phyloP scores from a whole-genome alignment of 1,140 invertebrate genomes.

The Aethina tumida region DNA sequence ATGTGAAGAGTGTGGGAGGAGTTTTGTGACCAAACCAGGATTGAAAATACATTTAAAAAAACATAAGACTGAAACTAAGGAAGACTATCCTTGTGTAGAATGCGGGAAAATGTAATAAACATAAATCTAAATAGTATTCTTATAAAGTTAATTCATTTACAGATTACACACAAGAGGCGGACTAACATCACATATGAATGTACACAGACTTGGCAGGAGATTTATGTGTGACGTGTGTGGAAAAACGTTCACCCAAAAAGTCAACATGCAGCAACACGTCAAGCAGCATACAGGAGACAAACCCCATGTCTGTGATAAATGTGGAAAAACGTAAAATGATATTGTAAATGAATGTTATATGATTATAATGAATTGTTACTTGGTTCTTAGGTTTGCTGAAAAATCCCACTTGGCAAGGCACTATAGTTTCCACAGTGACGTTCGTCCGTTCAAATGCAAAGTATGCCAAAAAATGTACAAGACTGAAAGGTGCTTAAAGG shows the following conservation, averaged over 20 bases:
- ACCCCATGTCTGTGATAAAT: slow-evolving; percentile 56
- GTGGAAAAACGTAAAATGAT: slow-evolving; percentile 42
- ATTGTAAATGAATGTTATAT: background rate
- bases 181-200: slow-evolving; percentile 38
- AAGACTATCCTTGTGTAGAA: slow-evolving; percentile 38
- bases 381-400: slow-evolving; percentile 37
- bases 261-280: slow-evolving; percentile 42
- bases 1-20: slow-evolving; percentile 34
- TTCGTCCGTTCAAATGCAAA: slow-evolving; percentile 31
- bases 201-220: slow-evolving; percentile 14
- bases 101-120: slow-evolving; percentile 42
- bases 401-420: slow-evolving; percentile 38
- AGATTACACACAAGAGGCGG: slow-evolving; percentile 40
- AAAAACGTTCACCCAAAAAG: slow-evolving; percentile 20
- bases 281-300: slow-evolving; percentile 59
- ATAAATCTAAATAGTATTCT: slow-evolving; percentile 4
- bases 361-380: background rate
- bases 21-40: slow-evolving; percentile 32
- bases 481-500: slow-evolving; percentile 32
- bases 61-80: slow-evolving; percentile 34
- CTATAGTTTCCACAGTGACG: slow-evolving; percentile 41
- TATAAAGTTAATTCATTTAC: slow-evolving; percentile 8
- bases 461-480: slow-evolving; percentile 31
- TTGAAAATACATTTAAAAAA: slow-evolving; percentile 33
- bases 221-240: slow-evolving; percentile 25